Evolutionary conservation across 1,140 invertebrate species (phyloP).

Genomic region (Sycobia sp.): DNA sequence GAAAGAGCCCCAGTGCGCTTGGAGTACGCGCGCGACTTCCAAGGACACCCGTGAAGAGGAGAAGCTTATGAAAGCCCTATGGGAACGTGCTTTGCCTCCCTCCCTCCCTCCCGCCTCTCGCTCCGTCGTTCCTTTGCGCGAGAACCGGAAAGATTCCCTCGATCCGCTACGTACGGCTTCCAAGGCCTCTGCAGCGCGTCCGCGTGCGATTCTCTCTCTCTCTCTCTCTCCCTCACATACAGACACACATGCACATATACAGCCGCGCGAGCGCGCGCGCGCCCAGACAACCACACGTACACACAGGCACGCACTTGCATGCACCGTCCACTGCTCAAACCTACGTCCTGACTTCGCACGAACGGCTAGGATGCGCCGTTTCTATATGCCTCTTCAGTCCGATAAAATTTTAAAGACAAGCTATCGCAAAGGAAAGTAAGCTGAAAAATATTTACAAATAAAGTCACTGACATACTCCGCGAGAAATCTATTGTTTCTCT

Average conservation of each 20-base stretch:
- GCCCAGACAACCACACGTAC: too few species aligned
- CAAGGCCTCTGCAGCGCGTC: slow-evolving; percentile 58
- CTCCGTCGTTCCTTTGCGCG: slow-evolving; percentile 26
- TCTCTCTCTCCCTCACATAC: slow-evolving; percentile 38
- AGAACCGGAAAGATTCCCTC: slow-evolving; percentile 63
- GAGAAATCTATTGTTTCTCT: too few species aligned
- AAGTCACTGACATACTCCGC: too few species aligned
- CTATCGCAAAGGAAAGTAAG: too few species aligned
- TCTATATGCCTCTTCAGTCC: too few species aligned
- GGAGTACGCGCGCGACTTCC: slow-evolving; percentile 36
- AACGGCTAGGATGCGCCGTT: too few species aligned
- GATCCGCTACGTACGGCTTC: slow-evolving; percentile 59
- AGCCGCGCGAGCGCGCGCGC: background rate
- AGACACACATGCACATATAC: slow-evolving; percentile 44
- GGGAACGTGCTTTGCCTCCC: slow-evolving; percentile 9
- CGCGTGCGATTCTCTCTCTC: slow-evolving; percentile 44
- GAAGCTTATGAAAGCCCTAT: slow-evolving; percentile 36
- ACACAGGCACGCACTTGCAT: too few species aligned
- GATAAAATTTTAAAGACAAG: too few species aligned
- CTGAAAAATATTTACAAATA: too few species aligned
- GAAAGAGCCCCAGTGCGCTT: slow-evolving; percentile 28
- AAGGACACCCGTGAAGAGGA: slow-evolving; percentile 41
- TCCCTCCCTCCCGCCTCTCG: background rate
- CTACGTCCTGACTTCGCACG: too few species aligned
- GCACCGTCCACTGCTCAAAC: too few species aligned